Base-by-base conservation (phyloP, 2,113 vertebrate genomes). In the Lycocorax pyrrhopterus region DNA sequence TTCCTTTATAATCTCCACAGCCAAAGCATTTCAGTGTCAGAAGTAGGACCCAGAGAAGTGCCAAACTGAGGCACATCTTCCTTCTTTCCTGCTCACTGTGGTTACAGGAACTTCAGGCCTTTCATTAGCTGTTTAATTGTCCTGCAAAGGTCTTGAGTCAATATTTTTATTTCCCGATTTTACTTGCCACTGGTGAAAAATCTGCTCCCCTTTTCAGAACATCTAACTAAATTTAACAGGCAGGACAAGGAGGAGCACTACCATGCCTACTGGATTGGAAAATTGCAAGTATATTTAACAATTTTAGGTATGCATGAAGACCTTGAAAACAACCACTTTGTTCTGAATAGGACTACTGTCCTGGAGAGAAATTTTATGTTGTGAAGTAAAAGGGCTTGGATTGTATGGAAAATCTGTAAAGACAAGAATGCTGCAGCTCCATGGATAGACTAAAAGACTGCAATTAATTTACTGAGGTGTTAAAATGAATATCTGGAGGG, bases 111-210 rank as follows among this genome's bases (percentile, higher is more conserved):
- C 92, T 95, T 67, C 80, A 93, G 62, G 63, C 94, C 96, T 97
- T 97, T 98, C 96, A 97, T 97, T 97, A 93, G 77, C 84, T 97
- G 23, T 96, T 97, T 97, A 97, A 98, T 97, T 97, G 93, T 96
- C 94, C 89, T 96, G 91, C 89, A 97, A 97, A 97, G 23, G 84
- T 83, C 95, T 95, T 91, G 44, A 97, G 96, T 98, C 97, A 98
- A 98, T 98, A 97, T 98, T 98, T 97, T 96, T 95, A 96, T 97
- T 98, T 98, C 97, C 97, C 96, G 80, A 96, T 97, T 98, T 97
- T 92, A 97, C 96, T 96, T 98, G 93, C 77, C 84, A 96, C 76
- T 79, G 93, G 87, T 96, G 86, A 97, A 94, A 43, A 93, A 95
- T 96, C 93, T 96, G 82, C 95, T 95, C 74, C 83, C 41, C 63